Evolutionary conservation across 2,113 vertebrate species (phyloP), one percentile per base, ranked within the genome.

Genomic region (Antechinus flavipes): DNA sequence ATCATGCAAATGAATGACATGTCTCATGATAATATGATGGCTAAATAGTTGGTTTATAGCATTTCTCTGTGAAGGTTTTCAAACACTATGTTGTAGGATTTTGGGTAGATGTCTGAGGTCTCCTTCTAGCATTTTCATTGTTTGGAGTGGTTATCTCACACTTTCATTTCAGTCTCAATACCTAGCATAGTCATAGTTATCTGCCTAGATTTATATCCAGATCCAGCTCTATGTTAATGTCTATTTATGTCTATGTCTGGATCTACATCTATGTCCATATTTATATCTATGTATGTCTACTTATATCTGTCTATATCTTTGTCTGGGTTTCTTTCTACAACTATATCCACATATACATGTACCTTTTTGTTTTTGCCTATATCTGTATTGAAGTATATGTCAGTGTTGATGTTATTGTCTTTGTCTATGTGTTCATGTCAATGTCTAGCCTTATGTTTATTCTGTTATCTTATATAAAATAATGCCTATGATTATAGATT

Each of bases 31-130:
- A 76, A 0, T n/a, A 3, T 23, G 35, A 47, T 5, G 46, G 19
- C 50, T 2, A 16, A 22, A 54, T 47, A 91, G 23, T 76, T 56
- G 92, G 23, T 76, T 56, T 14, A 46, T 4, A 89, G 58, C 25
- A 91, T 91, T 1, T 84, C 90, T 95, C 90, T 90, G 6, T 27
- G 58, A 47, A 50, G 55, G 27, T 49, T 68, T 96, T 76, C 61
- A 27, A 76, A 22, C 35, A 3, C 94, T 93, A 6, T 53, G 0
- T 92, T 76, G 5, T 0, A 54, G 91, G 0, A 27, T 76, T 30
- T 95, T 8, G 16, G 53, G 0, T 91, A 12, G 92, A 68, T 96
- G 7, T 42, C 42, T 52, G 49, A 58, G 30, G 19, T 3, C 47
- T 91, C n/a, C 53, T 10, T 92, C 6, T 4, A 0, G 25, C 26